A percentile compares a stretch with the other conserved stretches of the same genome.
Conservation (phyloP, 2,888 invertebrate species). For the Drosophila antonietae region DNA sequence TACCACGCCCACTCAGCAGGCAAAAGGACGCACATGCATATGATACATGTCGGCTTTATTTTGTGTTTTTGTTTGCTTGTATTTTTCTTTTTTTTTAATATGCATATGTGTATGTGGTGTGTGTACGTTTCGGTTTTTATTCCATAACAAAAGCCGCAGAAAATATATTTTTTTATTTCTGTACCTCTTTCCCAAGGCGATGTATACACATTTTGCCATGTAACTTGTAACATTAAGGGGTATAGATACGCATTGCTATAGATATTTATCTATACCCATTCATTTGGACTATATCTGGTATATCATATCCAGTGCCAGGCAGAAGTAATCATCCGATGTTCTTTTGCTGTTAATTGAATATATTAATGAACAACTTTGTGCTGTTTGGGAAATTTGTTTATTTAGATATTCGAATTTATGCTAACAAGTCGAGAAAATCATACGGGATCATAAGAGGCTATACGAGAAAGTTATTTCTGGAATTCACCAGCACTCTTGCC, state of each 20-base stretch:
- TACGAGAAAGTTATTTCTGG: too few relatives aligned
- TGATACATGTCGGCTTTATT: constrained; percentile 67
- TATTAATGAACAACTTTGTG: too few relatives aligned
- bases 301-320: not conserved
- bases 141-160: constrained; percentile 42
- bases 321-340: too few relatives aligned
- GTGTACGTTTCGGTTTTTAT: not conserved
- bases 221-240: not conserved
- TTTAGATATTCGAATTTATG: too few relatives aligned
- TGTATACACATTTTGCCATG: not conserved
- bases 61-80: not conserved
- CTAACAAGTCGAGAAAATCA: too few relatives aligned
- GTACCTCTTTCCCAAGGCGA: not conserved
- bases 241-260: not conserved
- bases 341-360: too few relatives aligned
- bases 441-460: too few relatives aligned
- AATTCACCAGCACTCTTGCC: not conserved
- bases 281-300: too few relatives aligned
- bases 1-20: constrained; percentile 8
- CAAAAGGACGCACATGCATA: constrained; percentile 52
- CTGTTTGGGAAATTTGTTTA: too few relatives aligned
- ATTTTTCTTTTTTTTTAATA: not conserved
- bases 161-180: constrained; percentile 25
- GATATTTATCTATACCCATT: not conserved
- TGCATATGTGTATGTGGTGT: not conserved